phyloP scores from a whole-genome alignment of 2,888 invertebrate species.

The Tolmerus cingulatus region DNA sequence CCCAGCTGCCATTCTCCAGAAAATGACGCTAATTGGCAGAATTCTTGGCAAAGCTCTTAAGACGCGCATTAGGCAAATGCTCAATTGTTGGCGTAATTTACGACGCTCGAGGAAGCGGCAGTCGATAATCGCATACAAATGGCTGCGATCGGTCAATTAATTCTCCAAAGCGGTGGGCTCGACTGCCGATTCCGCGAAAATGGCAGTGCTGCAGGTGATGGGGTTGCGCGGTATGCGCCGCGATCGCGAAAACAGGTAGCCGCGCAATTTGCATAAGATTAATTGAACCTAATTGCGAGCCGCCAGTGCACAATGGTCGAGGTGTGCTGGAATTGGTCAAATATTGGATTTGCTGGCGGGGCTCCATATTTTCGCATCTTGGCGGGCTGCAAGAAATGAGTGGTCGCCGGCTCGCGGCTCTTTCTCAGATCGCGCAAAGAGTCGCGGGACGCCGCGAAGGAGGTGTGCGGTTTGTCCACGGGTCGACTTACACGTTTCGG shows the following conservation, averaged over 20 bases:
- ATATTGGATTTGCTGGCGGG: not conserved
- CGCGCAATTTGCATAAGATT: constrained; percentile 30
- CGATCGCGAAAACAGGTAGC: not conserved
- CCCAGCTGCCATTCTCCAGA: not conserved
- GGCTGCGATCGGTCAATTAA: constrained; percentile 22
- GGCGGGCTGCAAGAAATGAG: not conserved
- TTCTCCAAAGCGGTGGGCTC: not conserved
- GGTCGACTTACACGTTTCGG: not conserved
- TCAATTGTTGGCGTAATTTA: constrained; percentile 15
- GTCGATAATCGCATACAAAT: constrained; percentile 22
- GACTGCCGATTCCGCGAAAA: not conserved
- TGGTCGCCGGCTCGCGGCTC: not conserved
- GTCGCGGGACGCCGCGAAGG: not conserved
- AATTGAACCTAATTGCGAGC: constrained; percentile 26
- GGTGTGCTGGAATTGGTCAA: not conserved
- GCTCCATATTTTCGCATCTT: not conserved
- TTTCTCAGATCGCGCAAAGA: not conserved
- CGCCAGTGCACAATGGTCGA: not conserved
- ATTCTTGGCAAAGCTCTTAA: not conserved
- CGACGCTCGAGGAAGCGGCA: not conserved
- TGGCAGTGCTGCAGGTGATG: not conserved
- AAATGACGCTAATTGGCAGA: constrained; percentile 5
- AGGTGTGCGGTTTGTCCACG: not conserved
- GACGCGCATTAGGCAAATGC: not conserved
- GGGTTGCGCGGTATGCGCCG: not conserved